Evolutionary conservation across 2,888 invertebrate genomes (phyloP).

Genomic region (Leptogaster cylindrica): DNA sequence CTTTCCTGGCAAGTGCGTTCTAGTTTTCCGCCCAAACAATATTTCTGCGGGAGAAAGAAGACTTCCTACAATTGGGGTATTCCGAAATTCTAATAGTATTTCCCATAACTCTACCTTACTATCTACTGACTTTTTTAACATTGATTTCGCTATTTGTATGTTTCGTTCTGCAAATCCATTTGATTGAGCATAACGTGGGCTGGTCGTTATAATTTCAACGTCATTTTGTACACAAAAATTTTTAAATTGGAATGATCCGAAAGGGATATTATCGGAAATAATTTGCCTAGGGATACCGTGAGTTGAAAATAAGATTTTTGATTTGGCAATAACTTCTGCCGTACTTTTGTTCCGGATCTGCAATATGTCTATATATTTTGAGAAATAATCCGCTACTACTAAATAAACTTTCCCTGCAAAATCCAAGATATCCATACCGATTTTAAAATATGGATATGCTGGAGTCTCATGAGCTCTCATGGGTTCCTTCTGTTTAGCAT

Average conservation of each 20-base stretch:
- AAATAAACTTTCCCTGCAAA: constrained; percentile 44
- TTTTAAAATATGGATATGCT: constrained; percentile 44
- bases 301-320: constrained; percentile 10
- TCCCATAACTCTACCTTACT: no score
- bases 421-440: constrained; percentile 51
- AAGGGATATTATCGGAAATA: constrained; percentile 50
- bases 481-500: constrained; percentile 12
- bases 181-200: no score
- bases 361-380: constrained; percentile 46
- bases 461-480: constrained; percentile 13
- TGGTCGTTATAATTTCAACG: no score
- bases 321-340: not conserved
- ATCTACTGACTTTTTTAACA: no score
- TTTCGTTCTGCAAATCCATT: no score
- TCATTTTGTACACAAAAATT: no score
- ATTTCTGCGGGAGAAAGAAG: no score
- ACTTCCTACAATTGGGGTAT: no score
- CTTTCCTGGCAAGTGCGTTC: no score
- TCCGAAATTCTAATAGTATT: no score
- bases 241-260: constrained; percentile 47
- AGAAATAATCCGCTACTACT: constrained; percentile 49
- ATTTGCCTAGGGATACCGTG: constrained; percentile 48
- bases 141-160: no score
- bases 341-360: not conserved
- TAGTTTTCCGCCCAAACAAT: no score